Conservation (phyloP, 2,888 invertebrate genomes). For the Lamellibrachia satsuma region DNA sequence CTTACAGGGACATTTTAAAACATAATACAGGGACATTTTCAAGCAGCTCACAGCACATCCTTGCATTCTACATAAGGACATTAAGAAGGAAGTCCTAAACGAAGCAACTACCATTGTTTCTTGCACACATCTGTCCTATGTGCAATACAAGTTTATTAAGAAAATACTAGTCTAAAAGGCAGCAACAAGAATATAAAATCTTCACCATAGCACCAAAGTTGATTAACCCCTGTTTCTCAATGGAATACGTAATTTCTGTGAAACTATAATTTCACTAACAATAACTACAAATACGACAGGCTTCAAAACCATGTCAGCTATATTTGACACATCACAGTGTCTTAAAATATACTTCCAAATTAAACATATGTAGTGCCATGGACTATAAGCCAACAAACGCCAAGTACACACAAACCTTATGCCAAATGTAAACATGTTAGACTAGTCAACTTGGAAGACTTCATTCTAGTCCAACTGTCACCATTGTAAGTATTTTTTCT, state of each 20-base stretch:
- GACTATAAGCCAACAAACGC: not conserved
- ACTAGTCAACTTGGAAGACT: not conserved
- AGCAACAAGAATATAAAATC: not conserved
- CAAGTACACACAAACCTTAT: not conserved
- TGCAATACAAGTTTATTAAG: not conserved
- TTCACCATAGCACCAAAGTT: conserved; percentile 10
- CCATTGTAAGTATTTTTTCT: not conserved
- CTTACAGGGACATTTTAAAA: not conserved
- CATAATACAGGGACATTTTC: not conserved
- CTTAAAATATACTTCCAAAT: not conserved
- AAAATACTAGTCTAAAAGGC: conserved; percentile 6
- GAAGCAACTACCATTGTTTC: not conserved
- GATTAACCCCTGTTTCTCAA: not conserved
- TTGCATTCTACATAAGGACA: not conserved
- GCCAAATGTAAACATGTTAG: not conserved
- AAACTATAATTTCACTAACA: not conserved
- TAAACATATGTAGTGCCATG: not conserved
- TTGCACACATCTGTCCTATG: not conserved
- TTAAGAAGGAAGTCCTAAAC: not conserved
- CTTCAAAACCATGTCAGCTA: not conserved
- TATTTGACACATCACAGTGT: not conserved
- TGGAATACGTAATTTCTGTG: conserved; percentile 7
- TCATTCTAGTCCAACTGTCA: not conserved
- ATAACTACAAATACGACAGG: not conserved
- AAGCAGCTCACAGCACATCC: not conserved